Evolutionary conservation across 2,113 vertebrate species (phyloP).

Genomic region (Argyrosomus japonicus): DNA sequence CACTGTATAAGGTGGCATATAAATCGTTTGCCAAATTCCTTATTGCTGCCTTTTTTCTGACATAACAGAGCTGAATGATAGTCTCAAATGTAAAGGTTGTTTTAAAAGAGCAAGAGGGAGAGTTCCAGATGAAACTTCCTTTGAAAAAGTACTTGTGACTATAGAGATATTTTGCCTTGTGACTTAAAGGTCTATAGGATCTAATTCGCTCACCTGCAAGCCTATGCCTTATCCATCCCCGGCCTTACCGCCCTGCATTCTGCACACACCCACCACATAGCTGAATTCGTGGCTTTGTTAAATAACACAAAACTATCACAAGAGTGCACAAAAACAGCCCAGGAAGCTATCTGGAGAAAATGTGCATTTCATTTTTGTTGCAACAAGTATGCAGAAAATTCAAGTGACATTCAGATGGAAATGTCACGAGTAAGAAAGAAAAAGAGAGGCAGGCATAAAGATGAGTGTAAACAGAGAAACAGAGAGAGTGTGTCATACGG

Average conservation of each 20-base stretch:
- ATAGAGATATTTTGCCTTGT: constrained; percentile 36
- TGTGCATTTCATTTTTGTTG: constrained; percentile 5
- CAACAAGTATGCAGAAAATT: constrained; percentile 27
- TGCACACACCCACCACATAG: constrained; percentile 13
- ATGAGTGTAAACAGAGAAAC: background rate
- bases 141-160: constrained; percentile 2
- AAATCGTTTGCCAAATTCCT: constrained; percentile 43
- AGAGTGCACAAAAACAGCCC: constrained; percentile 18
- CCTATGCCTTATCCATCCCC: constrained; percentile 10
- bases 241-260: constrained; percentile 14
- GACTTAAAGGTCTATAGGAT: constrained; percentile 21
- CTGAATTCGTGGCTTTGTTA: constrained; percentile 8
- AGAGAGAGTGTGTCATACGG: constrained; percentile 15
- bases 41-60: constrained; percentile 32
- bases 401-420: constrained; percentile 27
- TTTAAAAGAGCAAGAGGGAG: constrained; percentile 1
- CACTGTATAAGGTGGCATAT: constrained; percentile 27
- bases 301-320: constrained; percentile 22
- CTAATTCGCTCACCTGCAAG: constrained; percentile 7
- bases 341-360: background rate
- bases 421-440: constrained; percentile 3
- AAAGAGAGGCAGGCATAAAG: constrained; percentile 1
- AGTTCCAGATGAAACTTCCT: constrained; percentile 18
- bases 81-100: constrained; percentile 29
- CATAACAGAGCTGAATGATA: constrained; percentile 25